Evolutionary conservation across 92 coral and sea anemone genomes (phyloP).

Genomic region (Heliopora coerulea): DNA sequence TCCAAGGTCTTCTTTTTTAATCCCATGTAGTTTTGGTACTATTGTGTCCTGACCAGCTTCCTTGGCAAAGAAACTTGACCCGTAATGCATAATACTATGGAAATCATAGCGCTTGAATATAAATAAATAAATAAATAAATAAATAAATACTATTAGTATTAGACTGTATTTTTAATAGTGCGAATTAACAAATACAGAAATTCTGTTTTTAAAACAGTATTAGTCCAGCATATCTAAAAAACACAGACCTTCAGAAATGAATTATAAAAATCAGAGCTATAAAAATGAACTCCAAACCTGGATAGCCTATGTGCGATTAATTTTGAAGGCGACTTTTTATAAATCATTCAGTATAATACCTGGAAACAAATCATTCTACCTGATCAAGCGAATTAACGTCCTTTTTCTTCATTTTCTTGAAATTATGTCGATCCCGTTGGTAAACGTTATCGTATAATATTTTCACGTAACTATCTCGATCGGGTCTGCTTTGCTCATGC

Average conservation of each 20-base stretch:
- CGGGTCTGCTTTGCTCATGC: conserved; percentile 86
- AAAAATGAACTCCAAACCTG: no score
- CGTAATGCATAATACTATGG: conserved; percentile 76
- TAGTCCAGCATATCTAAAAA: no score
- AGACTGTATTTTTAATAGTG: no score
- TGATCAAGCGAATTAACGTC: conserved; percentile 58
- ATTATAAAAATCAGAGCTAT: no score
- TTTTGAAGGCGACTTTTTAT: no score
- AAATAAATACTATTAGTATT: no score
- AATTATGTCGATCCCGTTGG: conserved; percentile 52
- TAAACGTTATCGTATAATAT: conserved; percentile 57
- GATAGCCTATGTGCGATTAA: no score
- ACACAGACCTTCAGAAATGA: no score
- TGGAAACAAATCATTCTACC: conserved; percentile 37
- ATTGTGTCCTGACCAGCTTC: conserved; percentile 53
- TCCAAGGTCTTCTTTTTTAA: conserved; percentile 58
- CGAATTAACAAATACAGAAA: no score
- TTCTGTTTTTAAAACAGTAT: no score
- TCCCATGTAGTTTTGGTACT: conserved; percentile 53
- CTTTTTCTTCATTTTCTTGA: conserved; percentile 41
- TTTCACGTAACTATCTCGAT: conserved; percentile 67
- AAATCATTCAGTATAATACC: no score
- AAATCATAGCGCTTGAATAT: conserved; percentile 62
- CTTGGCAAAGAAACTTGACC: conserved; percentile 55
- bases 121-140: neutral